A percentile compares a stretch with the other conserved stretches of the same genome.
Evolutionary conservation across 2,113 vertebrate species (phyloP).

Genomic region (Brienomyrus brachyistius): DNA sequence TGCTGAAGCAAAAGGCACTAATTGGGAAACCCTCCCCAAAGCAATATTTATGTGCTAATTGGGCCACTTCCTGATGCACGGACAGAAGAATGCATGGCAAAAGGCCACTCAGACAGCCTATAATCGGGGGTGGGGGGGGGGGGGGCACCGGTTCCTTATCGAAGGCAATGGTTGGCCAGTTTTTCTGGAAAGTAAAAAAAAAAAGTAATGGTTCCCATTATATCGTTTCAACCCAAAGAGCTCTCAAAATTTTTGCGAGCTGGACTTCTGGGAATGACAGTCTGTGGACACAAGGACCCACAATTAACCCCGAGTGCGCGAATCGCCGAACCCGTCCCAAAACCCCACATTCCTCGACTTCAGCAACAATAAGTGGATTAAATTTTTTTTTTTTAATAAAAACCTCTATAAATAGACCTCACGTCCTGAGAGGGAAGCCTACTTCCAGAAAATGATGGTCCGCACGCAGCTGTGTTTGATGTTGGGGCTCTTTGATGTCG

Average conservation of each 20-base stretch:
- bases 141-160: background rate
- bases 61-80: constrained; percentile 59
- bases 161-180: background rate
- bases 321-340: background rate
- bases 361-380: background rate
- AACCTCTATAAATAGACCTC: constrained; percentile 33
- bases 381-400: background rate
- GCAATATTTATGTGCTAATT: constrained; percentile 56
- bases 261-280: background rate
- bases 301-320: background rate
- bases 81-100: constrained; percentile 44
- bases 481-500: constrained; percentile 53
- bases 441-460: constrained; percentile 42
- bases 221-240: background rate
- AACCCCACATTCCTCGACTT: background rate
- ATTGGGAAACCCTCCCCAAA: constrained; percentile 39
- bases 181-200: background rate
- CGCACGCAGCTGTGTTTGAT: constrained; percentile 48
- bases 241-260: background rate
- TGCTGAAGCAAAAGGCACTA: constrained; percentile 40
- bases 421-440: constrained; percentile 32
- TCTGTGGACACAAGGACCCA: background rate
- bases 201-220: background rate
- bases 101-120: constrained; percentile 30
- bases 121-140: background rate